Percentiles rank a stretch among this genome's conserved stretches.
Evolutionary conservation across 1,140 invertebrate species (phyloP).

Genomic region (Papilio polyxenes): DNA sequence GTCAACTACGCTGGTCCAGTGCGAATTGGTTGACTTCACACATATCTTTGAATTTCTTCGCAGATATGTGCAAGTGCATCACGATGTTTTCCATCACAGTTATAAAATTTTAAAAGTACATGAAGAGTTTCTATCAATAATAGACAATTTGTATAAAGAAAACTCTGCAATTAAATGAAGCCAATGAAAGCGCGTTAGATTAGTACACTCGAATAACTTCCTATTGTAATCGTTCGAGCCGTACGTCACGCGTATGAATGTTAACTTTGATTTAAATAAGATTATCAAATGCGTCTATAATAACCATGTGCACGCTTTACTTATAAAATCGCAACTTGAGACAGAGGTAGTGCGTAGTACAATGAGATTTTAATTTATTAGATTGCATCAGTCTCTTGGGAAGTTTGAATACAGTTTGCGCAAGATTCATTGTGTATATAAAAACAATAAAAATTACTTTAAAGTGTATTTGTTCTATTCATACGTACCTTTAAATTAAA

Average conservation of each 20-base stretch:
- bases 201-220: background rate
- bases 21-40: too few relatives aligned
- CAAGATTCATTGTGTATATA: background rate
- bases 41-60: too few relatives aligned
- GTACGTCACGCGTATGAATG: background rate
- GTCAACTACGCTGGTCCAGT: too few relatives aligned
- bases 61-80: too few relatives aligned
- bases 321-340: background rate
- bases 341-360: background rate
- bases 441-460: background rate
- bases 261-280: constrained; percentile 9
- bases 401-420: constrained; percentile 6
- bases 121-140: too few relatives aligned
- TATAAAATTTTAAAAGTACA: too few relatives aligned
- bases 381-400: constrained; percentile 23
- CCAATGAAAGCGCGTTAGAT: background rate
- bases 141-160: background rate
- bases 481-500: background rate
- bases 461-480: background rate
- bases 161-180: background rate
- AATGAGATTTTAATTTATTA: constrained; percentile 20
- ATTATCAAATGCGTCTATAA: background rate
- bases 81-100: too few relatives aligned
- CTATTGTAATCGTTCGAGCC: background rate
- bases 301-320: constrained; percentile 2